Evolutionary conservation across 2,888 invertebrate species (phyloP).

Genomic region (Arrhopalites spinosus): DNA sequence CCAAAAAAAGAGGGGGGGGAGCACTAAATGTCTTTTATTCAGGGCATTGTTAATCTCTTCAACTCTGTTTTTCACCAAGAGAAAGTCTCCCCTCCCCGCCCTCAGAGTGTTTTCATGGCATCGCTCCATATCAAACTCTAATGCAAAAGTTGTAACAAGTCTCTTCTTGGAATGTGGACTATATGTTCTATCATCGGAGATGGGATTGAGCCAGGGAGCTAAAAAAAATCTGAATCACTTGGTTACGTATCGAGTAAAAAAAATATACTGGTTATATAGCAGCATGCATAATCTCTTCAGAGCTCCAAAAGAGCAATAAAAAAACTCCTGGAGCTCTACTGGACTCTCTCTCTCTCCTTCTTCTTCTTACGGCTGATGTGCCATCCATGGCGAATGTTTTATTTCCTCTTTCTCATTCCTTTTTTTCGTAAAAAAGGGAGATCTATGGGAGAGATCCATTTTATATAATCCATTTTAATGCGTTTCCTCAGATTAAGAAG

Average conservation of each 20-base stretch:
- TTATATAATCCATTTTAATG: too few species aligned
- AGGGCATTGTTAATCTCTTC: conserved; percentile 29
- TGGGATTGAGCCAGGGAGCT: neutral
- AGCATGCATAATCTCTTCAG: conserved; percentile 14
- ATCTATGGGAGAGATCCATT: neutral
- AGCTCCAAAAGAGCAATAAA: conserved; percentile 22
- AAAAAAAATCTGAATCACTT: neutral
- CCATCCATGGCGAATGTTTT: conserved; percentile 3
- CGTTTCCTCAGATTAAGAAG: too few species aligned
- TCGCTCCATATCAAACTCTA: neutral
- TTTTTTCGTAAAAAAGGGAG: neutral
- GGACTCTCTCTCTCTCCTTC: conserved; percentile 15
- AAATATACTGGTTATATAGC: neutral
- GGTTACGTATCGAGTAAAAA: neutral
- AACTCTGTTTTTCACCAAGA: conserved; percentile 3
- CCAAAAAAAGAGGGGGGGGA: neutral
- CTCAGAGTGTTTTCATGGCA: conserved; percentile 6
- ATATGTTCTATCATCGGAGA: neutral
- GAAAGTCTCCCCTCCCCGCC: neutral
- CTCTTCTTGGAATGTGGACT: neutral
- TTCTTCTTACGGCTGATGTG: neutral
- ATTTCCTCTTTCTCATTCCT: neutral
- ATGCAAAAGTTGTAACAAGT: neutral
- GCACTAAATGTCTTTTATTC: conserved; percentile 9
- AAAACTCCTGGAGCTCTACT: conserved; percentile 19